Percentiles rank a stretch among this genome's conserved stretches.
Evolutionary conservation across 2,888 invertebrate species (phyloP).

Genomic region (Anarsia innoxiella): DNA sequence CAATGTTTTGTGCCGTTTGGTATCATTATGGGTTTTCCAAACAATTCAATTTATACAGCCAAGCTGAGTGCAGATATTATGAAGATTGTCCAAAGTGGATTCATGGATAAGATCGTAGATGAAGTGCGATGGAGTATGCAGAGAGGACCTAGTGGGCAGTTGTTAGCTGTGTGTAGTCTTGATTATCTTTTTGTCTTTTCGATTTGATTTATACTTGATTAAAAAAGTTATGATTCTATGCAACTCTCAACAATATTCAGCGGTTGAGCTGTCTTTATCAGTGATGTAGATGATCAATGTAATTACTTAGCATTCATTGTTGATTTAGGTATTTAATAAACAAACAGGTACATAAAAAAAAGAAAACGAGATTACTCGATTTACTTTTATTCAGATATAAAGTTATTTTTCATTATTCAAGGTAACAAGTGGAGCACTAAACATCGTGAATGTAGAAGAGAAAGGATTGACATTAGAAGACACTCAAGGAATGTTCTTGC

Average conservation of each 20-base stretch:
- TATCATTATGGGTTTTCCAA: slow-evolving; percentile 78
- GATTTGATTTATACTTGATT: no score
- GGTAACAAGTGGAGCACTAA: slow-evolving; percentile 59
- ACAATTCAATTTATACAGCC: slow-evolving; percentile 77
- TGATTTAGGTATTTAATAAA: no score
- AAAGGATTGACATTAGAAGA: slow-evolving; percentile 85
- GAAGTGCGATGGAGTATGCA: slow-evolving; percentile 85
- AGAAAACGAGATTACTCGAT: no score
- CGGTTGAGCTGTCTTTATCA: no score
- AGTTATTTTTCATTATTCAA: slow-evolving; percentile 28
- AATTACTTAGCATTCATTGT: no score
- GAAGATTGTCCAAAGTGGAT: slow-evolving; percentile 79
- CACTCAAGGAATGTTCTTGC: slow-evolving; percentile 87
- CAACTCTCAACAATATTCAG: no score
- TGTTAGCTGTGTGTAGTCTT: slow-evolving; percentile 75
- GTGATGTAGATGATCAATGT: no score
- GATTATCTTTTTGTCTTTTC: no score
- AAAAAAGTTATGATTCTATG: no score
- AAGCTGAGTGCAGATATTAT: slow-evolving; percentile 77
- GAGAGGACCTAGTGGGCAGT: slow-evolving; percentile 75
- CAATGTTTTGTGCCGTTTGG: slow-evolving; percentile 85
- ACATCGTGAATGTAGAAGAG: slow-evolving; percentile 75
- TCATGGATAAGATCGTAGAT: slow-evolving; percentile 78
- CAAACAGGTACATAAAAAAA: no score
- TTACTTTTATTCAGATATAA: no score